phyloP scores from a whole-genome alignment of 2,888 invertebrate genomes.

The Phengaris arion region DNA sequence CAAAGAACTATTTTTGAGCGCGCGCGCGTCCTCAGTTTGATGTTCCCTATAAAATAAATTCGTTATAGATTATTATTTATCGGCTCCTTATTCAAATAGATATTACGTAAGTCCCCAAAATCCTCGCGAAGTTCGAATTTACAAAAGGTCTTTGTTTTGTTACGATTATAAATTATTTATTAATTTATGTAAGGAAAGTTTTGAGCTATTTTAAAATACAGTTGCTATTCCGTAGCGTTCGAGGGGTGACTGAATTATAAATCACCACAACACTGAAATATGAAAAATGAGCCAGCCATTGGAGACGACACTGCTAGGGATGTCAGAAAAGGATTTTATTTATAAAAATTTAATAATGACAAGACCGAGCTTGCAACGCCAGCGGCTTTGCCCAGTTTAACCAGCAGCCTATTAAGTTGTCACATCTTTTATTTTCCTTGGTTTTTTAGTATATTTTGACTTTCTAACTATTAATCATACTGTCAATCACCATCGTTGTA shows the following conservation, averaged over 20 bases:
- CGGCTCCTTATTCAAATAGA: neutral
- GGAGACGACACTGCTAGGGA: constrained; percentile 17
- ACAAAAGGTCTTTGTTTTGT: constrained; percentile 1
- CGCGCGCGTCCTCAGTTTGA: no score
- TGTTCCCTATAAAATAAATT: no score
- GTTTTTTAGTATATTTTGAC: no score
- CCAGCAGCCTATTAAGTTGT: no score
- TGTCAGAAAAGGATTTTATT: neutral
- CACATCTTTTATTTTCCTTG: no score
- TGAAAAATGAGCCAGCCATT: constrained; percentile 1
- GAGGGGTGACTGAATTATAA: constrained; percentile 15
- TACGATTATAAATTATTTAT: constrained; percentile 16
- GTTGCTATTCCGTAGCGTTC: constrained; percentile 16
- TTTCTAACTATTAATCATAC: no score
- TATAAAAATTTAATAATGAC: neutral
- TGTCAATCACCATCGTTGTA: no score
- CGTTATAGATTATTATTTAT: no score
- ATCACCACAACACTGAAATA: neutral
- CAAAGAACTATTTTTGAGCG: no score
- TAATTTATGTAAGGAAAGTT: constrained; percentile 23
- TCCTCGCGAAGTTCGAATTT: neutral
- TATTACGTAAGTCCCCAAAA: neutral
- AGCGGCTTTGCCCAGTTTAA: no score
- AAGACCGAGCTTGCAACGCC: neutral
- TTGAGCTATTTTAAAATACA: constrained; percentile 3